These are phyloP conservation scores for Oreohelix idahoensis DNA, from an alignment of 1,140 invertebrate genomes.

Conservation along the genomic window DNA sequence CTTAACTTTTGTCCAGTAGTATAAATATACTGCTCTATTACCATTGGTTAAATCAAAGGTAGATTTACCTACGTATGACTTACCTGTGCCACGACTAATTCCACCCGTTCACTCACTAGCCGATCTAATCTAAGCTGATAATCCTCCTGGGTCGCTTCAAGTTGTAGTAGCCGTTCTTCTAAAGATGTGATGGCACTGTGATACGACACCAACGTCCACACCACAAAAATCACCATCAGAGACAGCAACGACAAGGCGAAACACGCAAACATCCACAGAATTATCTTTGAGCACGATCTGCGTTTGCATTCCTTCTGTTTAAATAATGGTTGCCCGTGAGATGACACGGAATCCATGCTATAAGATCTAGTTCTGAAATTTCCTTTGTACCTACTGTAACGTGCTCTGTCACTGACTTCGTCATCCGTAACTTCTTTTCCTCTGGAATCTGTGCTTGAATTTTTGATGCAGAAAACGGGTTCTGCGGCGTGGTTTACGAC, in stretches of 20 bases:
- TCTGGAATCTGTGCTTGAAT: neutral
- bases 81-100: conserved; percentile 3
- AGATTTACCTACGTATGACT: neutral
- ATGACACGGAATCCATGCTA: neutral
- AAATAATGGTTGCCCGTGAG: neutral
- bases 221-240: conserved; percentile 25
- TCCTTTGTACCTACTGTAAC: neutral
- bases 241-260: conserved; percentile 29
- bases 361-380: neutral
- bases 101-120: neutral
- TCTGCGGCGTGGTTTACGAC: neutral
- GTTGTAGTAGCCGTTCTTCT: neutral
- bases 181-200: conserved; percentile 5
- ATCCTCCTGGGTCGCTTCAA: conserved; percentile 20
- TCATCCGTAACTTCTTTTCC: neutral
- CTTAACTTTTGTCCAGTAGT: no score
- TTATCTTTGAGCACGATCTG: conserved; percentile 26
- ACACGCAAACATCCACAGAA: conserved; percentile 20
- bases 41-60: no score
- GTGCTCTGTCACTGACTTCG: neutral
- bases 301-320: neutral
- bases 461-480: neutral
- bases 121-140: conserved; percentile 14
- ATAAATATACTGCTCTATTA: no score
- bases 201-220: conserved; percentile 29